Base-by-base conservation (phyloP, 2,113 vertebrate species). In the Caranx melampygus region DNA sequence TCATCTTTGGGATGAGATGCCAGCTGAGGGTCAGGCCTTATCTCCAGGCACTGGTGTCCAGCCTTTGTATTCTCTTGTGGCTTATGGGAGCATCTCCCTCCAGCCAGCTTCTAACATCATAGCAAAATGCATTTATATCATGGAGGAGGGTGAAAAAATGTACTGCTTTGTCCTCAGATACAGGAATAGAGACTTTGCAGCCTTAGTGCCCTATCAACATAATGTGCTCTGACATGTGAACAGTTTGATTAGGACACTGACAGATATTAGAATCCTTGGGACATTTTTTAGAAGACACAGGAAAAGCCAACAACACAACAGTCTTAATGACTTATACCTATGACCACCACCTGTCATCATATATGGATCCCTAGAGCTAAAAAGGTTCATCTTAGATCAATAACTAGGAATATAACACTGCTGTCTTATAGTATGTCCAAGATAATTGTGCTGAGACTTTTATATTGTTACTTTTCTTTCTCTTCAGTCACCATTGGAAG, bases 401-500 rank as follows among this genome's bases (percentile, higher is more conserved):
- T 76, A 55, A 71, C 70, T 64, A 51, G 55, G 15, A 33, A 47
- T 16, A 15, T 40, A 67, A 35, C 44, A 44, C 37, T 75, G 44
- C 45, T 69, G 31, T 35, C 12, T 6, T 4, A 31, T 44, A 47
- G n/a, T 70, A 61, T 57, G n/a, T 14, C 51, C 31, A 49, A 69
- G 37, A 75, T 78, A 75, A 80, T 20, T 60, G 42, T 14, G 2
- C 7, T 6, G 14, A 78, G 61, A 31, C 47, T 42, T 69, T 62
- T 13, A 55, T 20, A 45, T 33, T 13, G 64, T 34, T 47, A 47
- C 55, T 54, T 68, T 71, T 61, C 10, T 78, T 11, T 57, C 63
- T 65, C 52, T 82, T 78, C 33, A 79, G 76, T 59, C 15, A 66
- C 47, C 34, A 31, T 18, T 26, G 26, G 49, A 49, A 60, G 64